Conservation (phyloP, 2,113 vertebrate species). For the Colinus virginianus region DNA sequence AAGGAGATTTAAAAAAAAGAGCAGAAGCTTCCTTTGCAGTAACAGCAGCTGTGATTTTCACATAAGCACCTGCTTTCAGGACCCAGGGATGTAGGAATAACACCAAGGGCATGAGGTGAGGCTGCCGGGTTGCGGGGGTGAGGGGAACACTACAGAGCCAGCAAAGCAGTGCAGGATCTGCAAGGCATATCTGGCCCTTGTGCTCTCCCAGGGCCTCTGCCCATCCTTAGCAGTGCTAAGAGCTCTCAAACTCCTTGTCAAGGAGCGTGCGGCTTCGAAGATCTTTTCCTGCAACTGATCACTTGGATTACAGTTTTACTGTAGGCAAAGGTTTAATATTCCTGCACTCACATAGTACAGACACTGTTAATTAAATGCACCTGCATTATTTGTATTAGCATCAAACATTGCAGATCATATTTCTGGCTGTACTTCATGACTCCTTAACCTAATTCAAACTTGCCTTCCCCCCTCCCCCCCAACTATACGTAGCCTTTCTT, state of each 20-base stretch:
- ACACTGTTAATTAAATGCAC: constrained; percentile 7
- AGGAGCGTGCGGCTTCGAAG: rapidly evolving
- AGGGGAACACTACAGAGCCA: neutral
- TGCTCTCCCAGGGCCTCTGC: neutral
- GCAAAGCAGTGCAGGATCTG: neutral
- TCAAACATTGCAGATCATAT: neutral
- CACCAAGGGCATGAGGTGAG: neutral
- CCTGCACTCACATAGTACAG: neutral
- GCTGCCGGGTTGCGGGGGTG: neutral
- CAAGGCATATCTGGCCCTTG: neutral
- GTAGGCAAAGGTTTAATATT: neutral
- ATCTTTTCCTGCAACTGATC: neutral
- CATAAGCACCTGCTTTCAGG: neutral
- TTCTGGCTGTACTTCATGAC: neutral
- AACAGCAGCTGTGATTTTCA: neutral
- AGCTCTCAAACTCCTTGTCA: neutral
- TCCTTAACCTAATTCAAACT: constrained; percentile 24
- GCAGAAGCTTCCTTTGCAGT: neutral
- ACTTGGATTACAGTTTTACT: neutral
- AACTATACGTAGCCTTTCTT: neutral
- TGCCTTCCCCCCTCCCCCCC: neutral
- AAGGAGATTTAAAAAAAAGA: neutral
- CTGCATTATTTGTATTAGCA: neutral
- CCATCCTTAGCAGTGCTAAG: neutral
- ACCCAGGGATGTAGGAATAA: neutral